Evolutionary conservation across 2,113 vertebrate species (phyloP).

Genomic region (Actinemys pallida): DNA sequence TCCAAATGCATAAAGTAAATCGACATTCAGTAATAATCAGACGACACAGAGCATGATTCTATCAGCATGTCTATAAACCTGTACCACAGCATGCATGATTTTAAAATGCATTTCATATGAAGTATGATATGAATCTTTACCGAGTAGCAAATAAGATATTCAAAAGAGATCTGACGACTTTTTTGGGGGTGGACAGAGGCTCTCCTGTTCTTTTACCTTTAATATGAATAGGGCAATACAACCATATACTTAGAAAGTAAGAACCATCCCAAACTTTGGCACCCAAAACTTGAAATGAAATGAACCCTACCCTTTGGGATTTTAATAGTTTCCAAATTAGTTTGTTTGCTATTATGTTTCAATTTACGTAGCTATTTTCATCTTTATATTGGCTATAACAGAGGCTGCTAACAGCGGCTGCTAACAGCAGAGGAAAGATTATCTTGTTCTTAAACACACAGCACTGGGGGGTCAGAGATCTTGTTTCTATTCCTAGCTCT

Average conservation of each 20-base stretch:
- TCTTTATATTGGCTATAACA: background rate
- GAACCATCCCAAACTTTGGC: background rate
- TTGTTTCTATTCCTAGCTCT: background rate
- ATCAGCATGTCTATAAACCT: background rate
- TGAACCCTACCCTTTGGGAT: background rate
- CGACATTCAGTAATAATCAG: background rate
- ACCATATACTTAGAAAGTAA: fast-evolving
- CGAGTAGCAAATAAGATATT: background rate
- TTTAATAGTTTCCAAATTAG: background rate
- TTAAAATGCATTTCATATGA: background rate
- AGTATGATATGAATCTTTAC: background rate
- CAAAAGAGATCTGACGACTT: background rate
- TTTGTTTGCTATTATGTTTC: background rate
- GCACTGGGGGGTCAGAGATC: background rate
- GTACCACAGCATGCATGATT: background rate
- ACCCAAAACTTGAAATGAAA: background rate
- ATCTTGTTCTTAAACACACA: background rate
- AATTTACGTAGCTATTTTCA: background rate
- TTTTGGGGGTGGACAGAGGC: fast-evolving
- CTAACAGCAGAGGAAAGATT: background rate
- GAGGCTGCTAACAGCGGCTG: background rate
- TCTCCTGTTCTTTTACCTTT: background rate
- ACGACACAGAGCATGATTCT: background rate
- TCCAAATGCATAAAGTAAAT: background rate
- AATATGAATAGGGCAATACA: background rate